Base-by-base conservation (phyloP, 2,888 invertebrate genomes). In the Timema podura region DNA sequence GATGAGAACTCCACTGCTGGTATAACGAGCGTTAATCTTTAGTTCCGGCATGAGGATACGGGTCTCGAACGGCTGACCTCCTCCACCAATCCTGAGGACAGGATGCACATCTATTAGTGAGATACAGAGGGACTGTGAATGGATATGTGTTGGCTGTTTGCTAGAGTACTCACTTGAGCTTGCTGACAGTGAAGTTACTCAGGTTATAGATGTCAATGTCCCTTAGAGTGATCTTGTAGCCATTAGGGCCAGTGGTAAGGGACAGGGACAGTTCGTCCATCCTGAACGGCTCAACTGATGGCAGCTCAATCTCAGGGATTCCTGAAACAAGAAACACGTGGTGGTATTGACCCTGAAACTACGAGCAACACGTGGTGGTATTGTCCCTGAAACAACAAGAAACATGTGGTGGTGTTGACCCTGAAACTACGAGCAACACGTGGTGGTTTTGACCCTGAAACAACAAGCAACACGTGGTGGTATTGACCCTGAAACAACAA, bases 1-100 rank as follows among this genome's bases (percentile, higher is more conserved):
- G 72, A 90, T 83, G 61, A 90, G 79, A 5, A 90, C 86, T 0
- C 90, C 90, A 68, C 87, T 87, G 76, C 90, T 90, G 13, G 86
- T 85, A 78, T 90, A 90, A 76, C 86, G 84, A 6, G 90, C 86
- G 76, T 87, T 85, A 75, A 90, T 87, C 76, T 84, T 84, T 76
- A 90, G 80, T 73, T 84, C 83, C n/a, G 89, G 90, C 80, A 90
- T 87, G 70, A 83, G 80, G 67, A 90, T 83, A 75, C 83, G 82
- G 0, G 88, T 87, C 79, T 88, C 86, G 78, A 90, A 90, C 49
- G 89, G 88, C 77, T 85, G 83, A n/a, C 84, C 86, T 73, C 86
- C 84, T 74, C 85, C 84, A 73, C 85, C 84, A 30, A 61, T 13
- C 61, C 30, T 13, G 6, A 5, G 16, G 45, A 8, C 57, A 57